These are phyloP conservation scores for Ataeniobius toweri DNA, from an alignment of 2,797 vertebrate genomes.

Conservation along the genomic window DNA sequence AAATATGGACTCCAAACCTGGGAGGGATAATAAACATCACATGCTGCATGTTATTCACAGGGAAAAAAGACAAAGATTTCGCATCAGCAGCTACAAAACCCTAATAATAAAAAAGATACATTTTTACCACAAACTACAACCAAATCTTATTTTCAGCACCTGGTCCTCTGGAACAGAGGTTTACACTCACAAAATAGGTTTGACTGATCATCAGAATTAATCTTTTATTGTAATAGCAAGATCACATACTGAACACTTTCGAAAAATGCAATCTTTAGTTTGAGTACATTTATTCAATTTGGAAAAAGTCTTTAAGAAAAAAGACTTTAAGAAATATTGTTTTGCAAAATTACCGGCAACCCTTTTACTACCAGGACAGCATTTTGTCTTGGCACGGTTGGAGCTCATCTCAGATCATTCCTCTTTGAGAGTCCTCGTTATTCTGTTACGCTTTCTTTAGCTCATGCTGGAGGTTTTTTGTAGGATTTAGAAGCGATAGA, in stretches of 20 bases:
- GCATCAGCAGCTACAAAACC: conserved; percentile 4
- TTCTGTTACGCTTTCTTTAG: not conserved
- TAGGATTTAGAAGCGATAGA: too few relatives aligned
- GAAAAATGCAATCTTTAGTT: not conserved
- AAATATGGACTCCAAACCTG: conserved; percentile 4
- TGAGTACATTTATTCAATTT: not conserved
- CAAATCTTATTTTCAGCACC: not conserved
- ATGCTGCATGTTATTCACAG: conserved; percentile 3
- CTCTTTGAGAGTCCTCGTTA: not conserved
- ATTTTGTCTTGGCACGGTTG: not conserved
- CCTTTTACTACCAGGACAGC: not conserved
- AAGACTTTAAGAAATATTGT: not conserved
- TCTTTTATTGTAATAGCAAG: not conserved
- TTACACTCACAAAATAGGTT: too few relatives aligned
- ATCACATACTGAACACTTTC: too few relatives aligned
- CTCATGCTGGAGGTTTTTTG: too few relatives aligned
- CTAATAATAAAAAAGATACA: conserved; percentile 9
- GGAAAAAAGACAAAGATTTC: not conserved
- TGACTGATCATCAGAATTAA: not conserved
- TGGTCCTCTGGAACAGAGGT: not conserved
- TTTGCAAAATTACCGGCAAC: not conserved
- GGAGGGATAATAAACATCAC: conserved; percentile 12
- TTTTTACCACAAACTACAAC: not conserved
- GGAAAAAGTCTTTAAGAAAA: not conserved
- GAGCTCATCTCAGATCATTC: not conserved